Percentiles rank a stretch among this genome's conserved stretches.
These are phyloP conservation scores for Xestia sexstrigata DNA, from an alignment of 2,888 invertebrate genomes.

Conservation along the genomic window DNA sequence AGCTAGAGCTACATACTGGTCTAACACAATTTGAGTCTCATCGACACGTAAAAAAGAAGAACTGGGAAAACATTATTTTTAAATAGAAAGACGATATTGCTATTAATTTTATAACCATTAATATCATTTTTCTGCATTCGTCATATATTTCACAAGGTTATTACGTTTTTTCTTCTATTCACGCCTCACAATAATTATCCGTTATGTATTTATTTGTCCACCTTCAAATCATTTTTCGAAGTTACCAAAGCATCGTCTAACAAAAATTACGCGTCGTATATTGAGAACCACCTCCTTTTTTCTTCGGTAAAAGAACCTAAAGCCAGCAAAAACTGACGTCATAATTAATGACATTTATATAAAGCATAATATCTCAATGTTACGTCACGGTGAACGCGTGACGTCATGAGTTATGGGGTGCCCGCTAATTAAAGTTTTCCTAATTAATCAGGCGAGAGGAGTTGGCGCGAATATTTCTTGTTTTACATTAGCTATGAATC, in stretches of 20 bases:
- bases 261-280: not conserved
- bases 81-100: not conserved
- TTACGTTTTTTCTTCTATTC: not conserved
- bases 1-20: too few species aligned
- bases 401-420: constrained; percentile 73
- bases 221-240: not conserved
- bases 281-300: not conserved
- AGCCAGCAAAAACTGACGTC: constrained; percentile 26
- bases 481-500: constrained; percentile 57
- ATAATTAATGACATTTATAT: constrained; percentile 44
- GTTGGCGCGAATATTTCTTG: constrained; percentile 64
- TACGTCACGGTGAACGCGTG: constrained; percentile 67
- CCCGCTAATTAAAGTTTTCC: constrained; percentile 81
- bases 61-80: not conserved
- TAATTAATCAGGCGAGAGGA: constrained; percentile 78
- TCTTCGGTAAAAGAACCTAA: not conserved
- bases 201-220: not conserved
- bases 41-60: too few species aligned
- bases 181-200: not conserved
- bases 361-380: constrained; percentile 59
- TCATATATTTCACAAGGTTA: not conserved
- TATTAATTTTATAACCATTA: not conserved
- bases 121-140: not conserved
- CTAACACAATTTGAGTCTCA: too few species aligned
- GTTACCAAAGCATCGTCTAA: too few species aligned